phyloP scores from a whole-genome alignment of 2,113 vertebrate species.

The Pachyramphus minor region DNA sequence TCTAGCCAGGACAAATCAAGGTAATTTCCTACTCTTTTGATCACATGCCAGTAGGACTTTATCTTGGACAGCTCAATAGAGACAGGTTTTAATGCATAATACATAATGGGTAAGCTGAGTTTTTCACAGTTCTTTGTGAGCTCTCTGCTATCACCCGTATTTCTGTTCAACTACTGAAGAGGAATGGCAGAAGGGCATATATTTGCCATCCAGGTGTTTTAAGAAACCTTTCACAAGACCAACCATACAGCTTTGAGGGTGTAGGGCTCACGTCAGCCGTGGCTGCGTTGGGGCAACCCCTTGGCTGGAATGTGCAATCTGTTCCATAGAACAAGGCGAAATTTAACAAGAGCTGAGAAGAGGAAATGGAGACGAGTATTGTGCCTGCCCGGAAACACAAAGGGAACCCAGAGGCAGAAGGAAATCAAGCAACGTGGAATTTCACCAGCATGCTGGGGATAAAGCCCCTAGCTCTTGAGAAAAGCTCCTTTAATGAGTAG shows the following conservation, averaged over 20 bases:
- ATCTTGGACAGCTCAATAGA: slow-evolving; percentile 63
- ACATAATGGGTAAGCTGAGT: slow-evolving; percentile 52
- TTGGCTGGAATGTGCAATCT: not conserved
- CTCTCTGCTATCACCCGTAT: not conserved
- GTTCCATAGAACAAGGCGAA: not conserved
- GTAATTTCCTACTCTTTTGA: slow-evolving; percentile 58
- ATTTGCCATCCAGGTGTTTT: not conserved
- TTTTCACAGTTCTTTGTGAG: slow-evolving; percentile 45
- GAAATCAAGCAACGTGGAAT: not conserved
- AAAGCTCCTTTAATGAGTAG: not conserved
- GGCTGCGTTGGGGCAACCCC: not conserved
- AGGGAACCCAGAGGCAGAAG: not conserved
- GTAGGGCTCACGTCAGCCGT: not conserved
- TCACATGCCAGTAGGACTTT: slow-evolving; percentile 56
- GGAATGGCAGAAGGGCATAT: not conserved
- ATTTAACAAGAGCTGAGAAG: not conserved
- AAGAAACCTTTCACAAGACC: not conserved
- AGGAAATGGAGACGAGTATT: not conserved
- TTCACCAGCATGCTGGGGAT: not conserved
- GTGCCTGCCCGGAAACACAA: not conserved
- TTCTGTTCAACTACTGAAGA: not conserved
- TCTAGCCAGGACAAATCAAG: slow-evolving; percentile 60
- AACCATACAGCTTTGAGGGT: fast-evolving
- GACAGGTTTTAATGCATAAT: slow-evolving; percentile 59
- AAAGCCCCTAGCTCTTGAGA: not conserved